A percentile compares a stretch with the other conserved stretches of the same genome.
Conservation (phyloP, 2,797 vertebrate species). For the Cephalopachus bancanus region DNA sequence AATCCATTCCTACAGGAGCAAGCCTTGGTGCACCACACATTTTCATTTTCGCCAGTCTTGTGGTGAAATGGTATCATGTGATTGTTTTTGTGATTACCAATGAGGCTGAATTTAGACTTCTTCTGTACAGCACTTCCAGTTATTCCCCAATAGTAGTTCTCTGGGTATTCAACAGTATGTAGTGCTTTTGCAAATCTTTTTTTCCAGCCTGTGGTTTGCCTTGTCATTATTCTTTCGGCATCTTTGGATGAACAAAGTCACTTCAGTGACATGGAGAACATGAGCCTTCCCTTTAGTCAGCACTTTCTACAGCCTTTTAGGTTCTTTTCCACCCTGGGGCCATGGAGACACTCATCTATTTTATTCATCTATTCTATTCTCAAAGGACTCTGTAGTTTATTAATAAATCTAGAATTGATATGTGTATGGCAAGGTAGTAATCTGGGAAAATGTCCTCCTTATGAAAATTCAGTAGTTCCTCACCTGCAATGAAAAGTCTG, state of each 20-base stretch:
- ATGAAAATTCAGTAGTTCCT: neutral
- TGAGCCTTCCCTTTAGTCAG: neutral
- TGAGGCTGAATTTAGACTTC: neutral
- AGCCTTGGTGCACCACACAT: neutral
- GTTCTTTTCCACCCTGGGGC: neutral
- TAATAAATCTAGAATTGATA: neutral
- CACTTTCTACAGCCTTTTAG: neutral
- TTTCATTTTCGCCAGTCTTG: constrained; percentile 3
- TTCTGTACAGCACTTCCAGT: neutral
- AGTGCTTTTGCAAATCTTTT: neutral
- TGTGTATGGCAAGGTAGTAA: constrained; percentile 2
- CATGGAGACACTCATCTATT: neutral
- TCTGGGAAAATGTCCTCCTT: neutral
- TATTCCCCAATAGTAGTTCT: neutral
- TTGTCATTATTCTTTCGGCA: neutral
- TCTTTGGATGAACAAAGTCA: neutral
- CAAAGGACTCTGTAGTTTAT: constrained; percentile 50
- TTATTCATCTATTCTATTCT: neutral
- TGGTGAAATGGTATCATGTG: neutral
- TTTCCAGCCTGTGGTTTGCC: neutral
- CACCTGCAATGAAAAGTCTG: neutral
- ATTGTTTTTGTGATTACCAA: constrained; percentile 13
- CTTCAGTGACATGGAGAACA: neutral
- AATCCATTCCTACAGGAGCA: neutral
- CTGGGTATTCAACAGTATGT: neutral